Percentiles rank a stretch among this genome's conserved stretches.
Evolutionary conservation across 1,140 invertebrate species (phyloP).

Genomic region (Aphaenogaster floridana): DNA sequence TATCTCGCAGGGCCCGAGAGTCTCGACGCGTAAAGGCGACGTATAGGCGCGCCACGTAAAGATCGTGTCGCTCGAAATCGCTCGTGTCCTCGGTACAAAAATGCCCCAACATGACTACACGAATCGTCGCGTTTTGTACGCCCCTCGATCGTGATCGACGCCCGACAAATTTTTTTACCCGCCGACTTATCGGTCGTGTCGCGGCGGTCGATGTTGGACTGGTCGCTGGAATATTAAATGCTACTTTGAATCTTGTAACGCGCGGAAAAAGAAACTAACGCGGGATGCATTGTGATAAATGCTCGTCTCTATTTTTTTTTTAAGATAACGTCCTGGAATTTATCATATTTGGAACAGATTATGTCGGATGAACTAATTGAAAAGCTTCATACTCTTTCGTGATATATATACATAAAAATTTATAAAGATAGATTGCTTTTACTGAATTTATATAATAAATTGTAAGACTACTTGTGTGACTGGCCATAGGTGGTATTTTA

Average conservation of each 20-base stretch:
- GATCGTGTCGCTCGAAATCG: constrained; percentile 53
- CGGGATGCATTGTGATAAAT: background rate
- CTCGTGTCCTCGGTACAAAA: constrained; percentile 44
- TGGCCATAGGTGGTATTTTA: too few relatives aligned
- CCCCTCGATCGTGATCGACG: constrained; percentile 40
- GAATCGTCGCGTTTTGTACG: constrained; percentile 33
- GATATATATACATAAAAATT: constrained; percentile 19
- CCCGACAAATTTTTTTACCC: constrained; percentile 35
- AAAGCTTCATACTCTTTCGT: background rate
- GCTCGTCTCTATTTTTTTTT: constrained; percentile 3
- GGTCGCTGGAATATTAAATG: constrained; percentile 22
- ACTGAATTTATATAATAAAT: background rate
- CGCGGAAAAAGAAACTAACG: background rate
- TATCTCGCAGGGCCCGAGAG: constrained; percentile 53
- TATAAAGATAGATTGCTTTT: background rate
- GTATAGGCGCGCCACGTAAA: constrained; percentile 29
- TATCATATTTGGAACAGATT: constrained; percentile 9
- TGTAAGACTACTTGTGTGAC: too few relatives aligned
- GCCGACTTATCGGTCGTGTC: constrained; percentile 48
- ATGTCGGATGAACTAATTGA: background rate
- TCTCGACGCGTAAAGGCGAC: constrained; percentile 21
- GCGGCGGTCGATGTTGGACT: constrained; percentile 32
- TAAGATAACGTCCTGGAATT: background rate
- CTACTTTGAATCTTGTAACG: constrained; percentile 16
- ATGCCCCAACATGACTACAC: constrained; percentile 16